Evolutionary conservation across 2,888 invertebrate genomes (phyloP).

Genomic region (Leptopilina drosophilae): DNA sequence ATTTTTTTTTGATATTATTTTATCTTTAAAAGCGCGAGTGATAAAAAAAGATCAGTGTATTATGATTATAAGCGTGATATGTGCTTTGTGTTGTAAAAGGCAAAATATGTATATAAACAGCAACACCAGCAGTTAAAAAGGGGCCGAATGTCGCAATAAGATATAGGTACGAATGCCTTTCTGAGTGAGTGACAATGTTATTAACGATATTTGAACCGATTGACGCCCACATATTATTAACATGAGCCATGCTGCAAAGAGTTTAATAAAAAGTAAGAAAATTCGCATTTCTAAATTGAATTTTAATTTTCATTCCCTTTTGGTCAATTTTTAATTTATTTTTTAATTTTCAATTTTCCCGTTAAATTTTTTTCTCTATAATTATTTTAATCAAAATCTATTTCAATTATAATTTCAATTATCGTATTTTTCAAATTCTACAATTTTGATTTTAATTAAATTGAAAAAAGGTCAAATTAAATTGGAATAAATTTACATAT

Average conservation of each 20-base stretch:
- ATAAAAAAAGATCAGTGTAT: background rate
- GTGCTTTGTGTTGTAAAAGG: constrained; percentile 3
- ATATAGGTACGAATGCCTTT: constrained; percentile 55
- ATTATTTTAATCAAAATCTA: background rate
- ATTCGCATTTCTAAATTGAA: background rate
- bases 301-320: background rate
- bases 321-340: background rate
- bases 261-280: constrained; percentile 59
- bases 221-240: constrained; percentile 42
- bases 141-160: constrained; percentile 59
- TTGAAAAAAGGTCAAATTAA: no score
- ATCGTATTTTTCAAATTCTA: no score
- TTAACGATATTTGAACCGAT: constrained; percentile 42
- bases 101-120: constrained; percentile 49
- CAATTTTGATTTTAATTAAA: no score
- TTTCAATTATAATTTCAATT: background rate
- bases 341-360: background rate
- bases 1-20: background rate
- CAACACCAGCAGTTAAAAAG: constrained; percentile 63
- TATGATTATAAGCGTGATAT: background rate
- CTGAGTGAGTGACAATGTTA: constrained; percentile 55
- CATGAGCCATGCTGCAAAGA: constrained; percentile 53
- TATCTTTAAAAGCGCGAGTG: background rate
- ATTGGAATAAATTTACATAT: no score
- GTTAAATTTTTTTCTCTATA: no score